Conservation (phyloP, 1,140 invertebrate genomes). For the Drosophila arawakana region DNA sequence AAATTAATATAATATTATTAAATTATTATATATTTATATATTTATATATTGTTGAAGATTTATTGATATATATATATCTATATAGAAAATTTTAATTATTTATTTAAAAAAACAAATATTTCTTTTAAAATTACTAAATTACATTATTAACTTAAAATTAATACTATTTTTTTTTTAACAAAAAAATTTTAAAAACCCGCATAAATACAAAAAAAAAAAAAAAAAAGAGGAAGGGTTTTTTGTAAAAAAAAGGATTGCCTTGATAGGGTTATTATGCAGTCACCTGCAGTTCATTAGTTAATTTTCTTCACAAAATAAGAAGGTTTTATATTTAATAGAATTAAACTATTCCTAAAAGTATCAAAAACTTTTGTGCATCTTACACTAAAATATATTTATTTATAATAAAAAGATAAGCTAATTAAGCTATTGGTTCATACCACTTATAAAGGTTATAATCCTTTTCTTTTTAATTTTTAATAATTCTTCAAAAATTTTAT, state of each 20-base stretch:
- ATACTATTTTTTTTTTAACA: slow-evolving; percentile 13
- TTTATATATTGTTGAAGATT: slow-evolving; percentile 34
- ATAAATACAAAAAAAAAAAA: slow-evolving; percentile 68
- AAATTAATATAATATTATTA: slow-evolving; percentile 48
- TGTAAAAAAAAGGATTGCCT: slow-evolving; percentile 85
- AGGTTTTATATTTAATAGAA: slow-evolving; percentile 85
- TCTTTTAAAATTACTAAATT: not conserved
- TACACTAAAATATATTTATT: slow-evolving; percentile 85
- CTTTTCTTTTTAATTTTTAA: slow-evolving; percentile 85
- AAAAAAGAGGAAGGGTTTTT: slow-evolving; percentile 68
- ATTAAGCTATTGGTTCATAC: slow-evolving; percentile 85
- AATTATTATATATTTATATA: slow-evolving; percentile 53
- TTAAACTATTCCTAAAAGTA: slow-evolving; percentile 85
- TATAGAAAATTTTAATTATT: slow-evolving; percentile 40
- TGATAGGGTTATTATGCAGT: slow-evolving; percentile 85
- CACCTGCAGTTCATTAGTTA: slow-evolving; percentile 43
- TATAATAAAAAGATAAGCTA: slow-evolving; percentile 84
- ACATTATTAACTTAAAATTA: not conserved
- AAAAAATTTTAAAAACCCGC: slow-evolving; percentile 19
- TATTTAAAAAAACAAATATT: slow-evolving; percentile 18
- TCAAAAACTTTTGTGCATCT: slow-evolving; percentile 86
- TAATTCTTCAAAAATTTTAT: slow-evolving; percentile 85
- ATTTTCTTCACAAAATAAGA: slow-evolving; percentile 32
- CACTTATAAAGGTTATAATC: slow-evolving; percentile 84
- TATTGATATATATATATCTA: slow-evolving; percentile 25